Base-by-base conservation (phyloP, 1,140 invertebrate species). In the Drosophila kurseongensis region DNA sequence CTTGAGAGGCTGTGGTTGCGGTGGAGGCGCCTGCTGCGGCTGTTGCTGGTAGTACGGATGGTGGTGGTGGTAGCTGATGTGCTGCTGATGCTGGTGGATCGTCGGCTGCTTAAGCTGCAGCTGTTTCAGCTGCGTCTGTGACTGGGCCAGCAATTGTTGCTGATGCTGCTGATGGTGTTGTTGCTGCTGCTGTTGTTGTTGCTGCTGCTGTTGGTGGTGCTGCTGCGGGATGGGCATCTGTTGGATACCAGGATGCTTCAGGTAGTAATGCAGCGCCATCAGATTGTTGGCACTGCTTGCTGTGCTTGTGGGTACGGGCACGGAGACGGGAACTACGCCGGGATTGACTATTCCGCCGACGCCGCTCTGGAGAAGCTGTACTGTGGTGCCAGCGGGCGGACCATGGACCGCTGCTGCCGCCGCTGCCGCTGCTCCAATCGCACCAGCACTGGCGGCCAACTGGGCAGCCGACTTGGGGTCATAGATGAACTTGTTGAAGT, bases 191-290 rank as follows among this genome's bases (percentile, higher is more conserved):
- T 68, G 77, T 8, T 72, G 60, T 8, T 73, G 67, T 5, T 76
- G 73, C 12, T 68, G 78, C 13, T 42, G 54, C 40, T 65, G 77
- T 32, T 71, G 63, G n/a, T 71, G 57, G 27, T 73, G 66, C 32
- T 71, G 58, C 48, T 75, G 54, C 42, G 44, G 65, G 61, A 51
- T 69, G 38, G 40, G 51, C 51, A 80, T 56, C 61, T 60, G 68
- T 52, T 75, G 58, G 6, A 69, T 62, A 44, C 68, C 84, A 42
- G 89, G 91, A 86, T 92, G 88, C 18, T 92, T 92, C 14, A 92
- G 69, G 76, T 92, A 92, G 63, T 92, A 91, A n/a, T 92, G 91
- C 51, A 91, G 60, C 5, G 91, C 88, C 91, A 92, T 92, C 41
- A 92, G 56, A 55, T 89, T 83, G 32, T 86, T 86, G 18, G 78